Evolutionary conservation across 2,113 vertebrate species (phyloP), one percentile per base, ranked within the genome.

Genomic region (Oncorhynchus gorbuscha): DNA sequence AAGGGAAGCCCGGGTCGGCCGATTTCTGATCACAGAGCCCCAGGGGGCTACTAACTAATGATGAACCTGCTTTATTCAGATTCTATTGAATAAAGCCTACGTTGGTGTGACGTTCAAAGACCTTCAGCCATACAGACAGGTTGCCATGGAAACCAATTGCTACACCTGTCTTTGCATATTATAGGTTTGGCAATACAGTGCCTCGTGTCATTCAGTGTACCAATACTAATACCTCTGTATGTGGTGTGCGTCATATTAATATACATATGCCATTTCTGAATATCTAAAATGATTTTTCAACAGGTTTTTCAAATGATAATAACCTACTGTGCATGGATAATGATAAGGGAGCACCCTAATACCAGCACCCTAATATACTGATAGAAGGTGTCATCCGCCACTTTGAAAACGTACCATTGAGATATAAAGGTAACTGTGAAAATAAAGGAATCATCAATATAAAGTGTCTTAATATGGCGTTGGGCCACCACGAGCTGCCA

Each of bases 71-170:
- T 35, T 35, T 35, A 35, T 35, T 35, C 35, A 35, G 6, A 35
- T 35, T 35, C 35, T 79, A 73, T 73, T 24, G 61, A 79, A 84
- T 85, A 79, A 88, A 66, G 14, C 18, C 32, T 30, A 32, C 32
- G 18, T 32, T 30, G 14, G 16, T 55, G 51, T 35, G 32, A 69
- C 32, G 7, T 35, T 69, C 18, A 35, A 81, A 76, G 86, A 73
- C 84, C 49, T 32, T 68, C 72, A 71, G 82, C 85, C 77, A 82
- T 73, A 78, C 75, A 76, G 81, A 87, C 83, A 81, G 82, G 88
- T 92, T 89, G 75, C 83, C 76, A 88, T 84, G 76, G 83, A 77
- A 89, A 90, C 91, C 80, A 69, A 26, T 83, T 72, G 79, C 70
- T 74, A 84, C 84, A 79, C 49, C 76, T 80, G 32, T 86, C 55